Evolutionary conservation across 2,888 invertebrate species (phyloP).

Genomic region (Philereme transversata): DNA sequence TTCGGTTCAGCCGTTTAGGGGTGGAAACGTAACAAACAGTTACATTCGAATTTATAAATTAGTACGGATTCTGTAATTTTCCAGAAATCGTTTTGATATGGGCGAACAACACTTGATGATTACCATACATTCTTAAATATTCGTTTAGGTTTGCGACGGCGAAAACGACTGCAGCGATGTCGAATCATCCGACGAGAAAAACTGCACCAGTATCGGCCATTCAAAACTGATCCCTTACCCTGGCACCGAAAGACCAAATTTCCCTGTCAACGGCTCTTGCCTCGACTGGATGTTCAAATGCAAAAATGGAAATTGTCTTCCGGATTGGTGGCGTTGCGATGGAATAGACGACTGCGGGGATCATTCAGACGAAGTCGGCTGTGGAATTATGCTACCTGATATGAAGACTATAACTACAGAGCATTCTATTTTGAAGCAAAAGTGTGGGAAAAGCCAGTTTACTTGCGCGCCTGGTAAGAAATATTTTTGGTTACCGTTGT

Average conservation of each 20-base stretch:
- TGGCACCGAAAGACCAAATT: slow-evolving; percentile 52
- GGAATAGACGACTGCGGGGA: slow-evolving; percentile 90
- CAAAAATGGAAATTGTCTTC: slow-evolving; percentile 87
- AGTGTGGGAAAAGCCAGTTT: slow-evolving; percentile 72
- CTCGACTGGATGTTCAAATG: slow-evolving; percentile 92
- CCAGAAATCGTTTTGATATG: too few relatives aligned
- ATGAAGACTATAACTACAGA: slow-evolving; percentile 53
- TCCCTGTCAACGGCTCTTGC: slow-evolving; percentile 77
- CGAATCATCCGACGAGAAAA: slow-evolving; percentile 87
- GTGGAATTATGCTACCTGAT: slow-evolving; percentile 58
- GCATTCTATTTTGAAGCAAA: slow-evolving; percentile 44
- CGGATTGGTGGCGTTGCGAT: slow-evolving; percentile 93
- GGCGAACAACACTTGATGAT: too few relatives aligned
- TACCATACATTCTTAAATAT: too few relatives aligned
- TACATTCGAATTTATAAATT: too few relatives aligned
- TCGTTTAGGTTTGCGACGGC: slow-evolving; percentile 81
- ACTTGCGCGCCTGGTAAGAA: slow-evolving; percentile 72
- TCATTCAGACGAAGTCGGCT: slow-evolving; percentile 88
- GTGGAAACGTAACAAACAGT: too few relatives aligned
- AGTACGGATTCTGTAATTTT: too few relatives aligned
- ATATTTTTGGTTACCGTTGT: background rate
- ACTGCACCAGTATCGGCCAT: slow-evolving; percentile 81
- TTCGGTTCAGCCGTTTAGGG: too few relatives aligned
- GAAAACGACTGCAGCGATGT: slow-evolving; percentile 88
- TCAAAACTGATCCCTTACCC: slow-evolving; percentile 62